Conservation (phyloP, 2,888 invertebrate genomes). For the Eledona agricola region DNA sequence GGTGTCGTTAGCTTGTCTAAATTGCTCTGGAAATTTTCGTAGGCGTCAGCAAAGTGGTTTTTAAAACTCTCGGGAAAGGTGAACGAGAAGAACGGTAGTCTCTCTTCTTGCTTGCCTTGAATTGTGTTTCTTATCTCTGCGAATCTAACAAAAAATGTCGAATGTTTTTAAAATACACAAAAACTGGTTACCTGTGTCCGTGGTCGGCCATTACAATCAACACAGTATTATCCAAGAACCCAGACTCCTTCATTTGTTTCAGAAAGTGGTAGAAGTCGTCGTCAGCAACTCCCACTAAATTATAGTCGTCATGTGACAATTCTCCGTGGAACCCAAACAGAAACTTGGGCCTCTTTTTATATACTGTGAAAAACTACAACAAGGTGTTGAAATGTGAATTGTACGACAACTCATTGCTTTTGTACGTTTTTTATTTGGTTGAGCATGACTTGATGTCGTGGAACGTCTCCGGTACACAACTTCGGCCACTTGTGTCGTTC, state of each 20-base stretch:
- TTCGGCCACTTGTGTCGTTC: conserved; percentile 66
- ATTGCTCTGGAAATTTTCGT: conserved; percentile 72
- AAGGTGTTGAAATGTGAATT: conserved; percentile 1
- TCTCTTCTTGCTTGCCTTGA: conserved; percentile 92
- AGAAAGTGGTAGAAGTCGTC: conserved; percentile 75
- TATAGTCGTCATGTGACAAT: conserved; percentile 87
- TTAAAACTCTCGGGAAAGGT: conserved; percentile 77
- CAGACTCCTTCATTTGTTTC: conserved; percentile 67
- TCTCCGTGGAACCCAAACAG: conserved; percentile 89
- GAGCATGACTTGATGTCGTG: conserved; percentile 74
- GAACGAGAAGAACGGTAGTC: conserved; percentile 87
- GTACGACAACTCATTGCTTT: too few species aligned
- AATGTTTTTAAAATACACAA: conserved; percentile 15
- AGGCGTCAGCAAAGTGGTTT: conserved; percentile 67
- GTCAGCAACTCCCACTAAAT: conserved; percentile 80
- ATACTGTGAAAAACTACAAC: conserved; percentile 67
- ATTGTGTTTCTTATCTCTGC: conserved; percentile 82
- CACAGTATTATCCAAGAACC: conserved; percentile 79
- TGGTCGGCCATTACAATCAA: conserved; percentile 94
- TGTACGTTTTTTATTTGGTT: conserved; percentile 73
- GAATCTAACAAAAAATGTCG: conserved; percentile 67
- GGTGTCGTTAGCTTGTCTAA: conserved; percentile 80
- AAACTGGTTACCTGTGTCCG: conserved; percentile 74
- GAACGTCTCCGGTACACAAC: conserved; percentile 76
- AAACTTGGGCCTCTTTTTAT: conserved; percentile 78